Evolutionary conservation across 2,888 invertebrate species (phyloP), one percentile per base, ranked within the genome.

Genomic region (Corythucha ciliata): DNA sequence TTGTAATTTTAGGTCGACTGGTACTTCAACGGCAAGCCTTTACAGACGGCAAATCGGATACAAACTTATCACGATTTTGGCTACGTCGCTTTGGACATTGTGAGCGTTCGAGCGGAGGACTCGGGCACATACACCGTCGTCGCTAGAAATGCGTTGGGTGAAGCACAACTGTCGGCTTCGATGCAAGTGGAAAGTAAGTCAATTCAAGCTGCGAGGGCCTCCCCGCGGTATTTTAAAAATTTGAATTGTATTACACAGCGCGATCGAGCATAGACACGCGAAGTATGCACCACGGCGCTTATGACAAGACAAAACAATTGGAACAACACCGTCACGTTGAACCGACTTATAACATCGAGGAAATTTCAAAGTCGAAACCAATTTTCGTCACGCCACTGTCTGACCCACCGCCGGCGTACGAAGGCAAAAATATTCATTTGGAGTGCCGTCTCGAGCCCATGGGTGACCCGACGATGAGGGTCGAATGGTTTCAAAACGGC

Each of bases 1-100:
- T n/a, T n/a, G n/a, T n/a, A 8, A 22, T 45, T 46, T 33, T 63
- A 70, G 64, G 83, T 92, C 56, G 94, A 96, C 71, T 98, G 97
- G 97, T 93, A 90, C 67, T 90, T 90, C 64, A 94, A 98, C 70
- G 94, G 92, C 48, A 82, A 86, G 66, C 81, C 89, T 56, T 82
- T 98, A 54, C 84, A 83, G 65, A 80, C 81, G 54, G 90, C 90
- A 29, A 89, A 85, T 65, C 80, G 96, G 61, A 96, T 91, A 65
- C 91, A 91, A 69, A 90, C 88, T 7, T 88, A 89, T 66, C 85
- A 93, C 63, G 94, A 97, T 69, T 96, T 97, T 70, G 96, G 96
- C 53, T 94, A 93, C 66, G 93, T 96, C 18, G 91, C 94, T 27
- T 75, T 98, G 59, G 96, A 97, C 64, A 91, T 97, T 62, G 74